Base-by-base conservation (phyloP, 2,888 invertebrate species). In the Beris morrisii region DNA sequence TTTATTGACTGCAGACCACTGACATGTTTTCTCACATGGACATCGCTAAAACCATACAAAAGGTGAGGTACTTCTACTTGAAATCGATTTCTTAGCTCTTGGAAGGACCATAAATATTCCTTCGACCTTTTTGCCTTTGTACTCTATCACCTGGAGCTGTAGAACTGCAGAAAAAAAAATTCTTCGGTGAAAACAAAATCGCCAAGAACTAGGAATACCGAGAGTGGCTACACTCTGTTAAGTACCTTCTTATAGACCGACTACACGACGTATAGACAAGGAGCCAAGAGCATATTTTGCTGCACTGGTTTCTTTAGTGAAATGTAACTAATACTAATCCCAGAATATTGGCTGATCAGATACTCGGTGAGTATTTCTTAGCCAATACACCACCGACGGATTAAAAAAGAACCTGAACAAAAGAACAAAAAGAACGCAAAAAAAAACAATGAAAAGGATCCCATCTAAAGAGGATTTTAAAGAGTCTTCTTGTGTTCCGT, bases 301-400 rank as follows among this genome's bases (percentile, higher is more conserved):
- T 38, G 38, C 38, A 38, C 38, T 28, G 22, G 4, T 44, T 57
- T 30, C 45, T 44, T 44, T 57, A 28, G 58, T 32, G 31, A 46
- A 59, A 59, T 59, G 58, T 59, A 59, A 59, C 58, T 59, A 48
- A 59, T 59, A 59, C 58, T 59, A 59, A 59, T 59, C 58, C 58
- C 48, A 12, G 58, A 59, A 48, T 30, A 43, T 43, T 59, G 58
- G 46, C 55, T 56, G 55, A 38, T 15, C 38, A 43, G 52, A 22
- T 52, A 22, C 22, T 52, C 28, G 38, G 38, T 38, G 9, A 38
- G 7, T 38, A 22, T 38, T 38, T 38, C 9, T 38, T 38, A 38
- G 38, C 9, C 38, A 38, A 38, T 38, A 38, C 38, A 38, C 22
- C 22, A 22, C 22, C 22, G 22, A 22, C 22, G 38, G 38, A 38